Conservation (phyloP, 23 tunicate species). For the Halocynthia roretzi region DNA sequence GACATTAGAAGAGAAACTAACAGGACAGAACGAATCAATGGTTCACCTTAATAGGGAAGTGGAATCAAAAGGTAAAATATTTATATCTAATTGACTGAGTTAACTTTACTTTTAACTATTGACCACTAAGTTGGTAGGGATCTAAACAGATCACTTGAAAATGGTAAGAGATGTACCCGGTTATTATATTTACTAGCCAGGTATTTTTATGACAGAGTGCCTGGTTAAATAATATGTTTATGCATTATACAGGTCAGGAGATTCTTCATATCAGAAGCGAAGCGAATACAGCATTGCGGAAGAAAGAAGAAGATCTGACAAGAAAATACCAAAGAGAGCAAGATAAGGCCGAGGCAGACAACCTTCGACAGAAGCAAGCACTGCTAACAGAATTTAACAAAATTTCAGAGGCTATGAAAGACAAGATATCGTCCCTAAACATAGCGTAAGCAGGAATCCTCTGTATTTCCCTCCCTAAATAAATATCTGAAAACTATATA, state of each 20-base stretch:
- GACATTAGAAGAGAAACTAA: slow-evolving; percentile 31
- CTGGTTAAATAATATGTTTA: not conserved
- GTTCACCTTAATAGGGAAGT: slow-evolving; percentile 53
- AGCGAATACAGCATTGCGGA: slow-evolving; percentile 67
- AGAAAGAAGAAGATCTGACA: slow-evolving; percentile 71
- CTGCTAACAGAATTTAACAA: slow-evolving; percentile 85
- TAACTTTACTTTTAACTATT: no score
- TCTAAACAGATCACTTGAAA: no score
- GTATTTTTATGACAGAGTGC: not conserved
- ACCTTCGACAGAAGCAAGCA: slow-evolving; percentile 79
- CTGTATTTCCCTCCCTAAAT: no score
- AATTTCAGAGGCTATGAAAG: slow-evolving; percentile 67
- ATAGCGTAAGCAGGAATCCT: slow-evolving; percentile 51
- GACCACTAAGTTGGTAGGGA: no score
- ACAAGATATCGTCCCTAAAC: slow-evolving; percentile 62
- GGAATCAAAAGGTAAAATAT: slow-evolving; percentile 58
- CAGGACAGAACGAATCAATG: slow-evolving; percentile 51
- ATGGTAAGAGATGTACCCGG: no score
- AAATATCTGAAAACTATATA: no score
- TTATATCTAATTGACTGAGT: no score
- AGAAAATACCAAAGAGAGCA: slow-evolving; percentile 53
- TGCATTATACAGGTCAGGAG: slow-evolving; percentile 51
- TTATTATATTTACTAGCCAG: no score
- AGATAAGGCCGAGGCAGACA: slow-evolving; percentile 79
- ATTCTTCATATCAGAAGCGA: slow-evolving; percentile 72